Conservation (phyloP, 1,140 invertebrate genomes). For the Zaprionus camerounensis region DNA sequence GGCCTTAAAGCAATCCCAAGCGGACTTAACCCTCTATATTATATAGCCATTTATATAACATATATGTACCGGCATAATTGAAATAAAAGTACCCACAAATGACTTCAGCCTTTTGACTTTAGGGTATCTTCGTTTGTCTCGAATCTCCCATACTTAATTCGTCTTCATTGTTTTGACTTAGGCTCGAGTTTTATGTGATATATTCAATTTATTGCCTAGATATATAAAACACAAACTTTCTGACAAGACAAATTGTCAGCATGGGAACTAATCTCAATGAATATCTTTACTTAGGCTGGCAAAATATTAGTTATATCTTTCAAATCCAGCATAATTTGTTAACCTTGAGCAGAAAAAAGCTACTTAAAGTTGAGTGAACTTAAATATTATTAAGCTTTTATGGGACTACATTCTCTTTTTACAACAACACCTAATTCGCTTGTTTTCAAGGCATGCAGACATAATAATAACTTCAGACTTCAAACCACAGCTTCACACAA, state of each 20-base stretch:
- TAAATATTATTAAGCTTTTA: not conserved
- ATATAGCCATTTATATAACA: not conserved
- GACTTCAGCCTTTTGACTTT: not conserved
- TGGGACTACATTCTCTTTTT: not conserved
- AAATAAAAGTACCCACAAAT: slow-evolving; percentile 20
- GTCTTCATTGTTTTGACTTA: not conserved
- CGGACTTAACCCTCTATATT: not conserved
- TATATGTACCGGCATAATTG: slow-evolving; percentile 37
- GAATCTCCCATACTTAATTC: not conserved
- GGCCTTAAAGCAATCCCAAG: slow-evolving; percentile 27
- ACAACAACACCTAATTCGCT: not conserved
- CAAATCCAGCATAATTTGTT: slow-evolving; percentile 7
- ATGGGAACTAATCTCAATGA: not conserved
- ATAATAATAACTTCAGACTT: slow-evolving; percentile 1
- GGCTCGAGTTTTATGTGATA: not conserved
- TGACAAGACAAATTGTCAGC: slow-evolving; percentile 5
- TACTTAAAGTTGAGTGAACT: not conserved
- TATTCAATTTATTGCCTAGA: slow-evolving; percentile 4
- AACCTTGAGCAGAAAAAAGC: not conserved
- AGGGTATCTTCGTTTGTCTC: not conserved
- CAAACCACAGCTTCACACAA: not conserved
- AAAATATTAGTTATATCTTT: slow-evolving; percentile 1
- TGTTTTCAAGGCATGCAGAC: not conserved
- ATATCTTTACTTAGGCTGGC: not conserved
- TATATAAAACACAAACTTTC: slow-evolving; percentile 1